Evolutionary conservation across 2,888 invertebrate species (phyloP), one percentile per base, ranked within the genome.

Genomic region (Operophtera brumata): DNA sequence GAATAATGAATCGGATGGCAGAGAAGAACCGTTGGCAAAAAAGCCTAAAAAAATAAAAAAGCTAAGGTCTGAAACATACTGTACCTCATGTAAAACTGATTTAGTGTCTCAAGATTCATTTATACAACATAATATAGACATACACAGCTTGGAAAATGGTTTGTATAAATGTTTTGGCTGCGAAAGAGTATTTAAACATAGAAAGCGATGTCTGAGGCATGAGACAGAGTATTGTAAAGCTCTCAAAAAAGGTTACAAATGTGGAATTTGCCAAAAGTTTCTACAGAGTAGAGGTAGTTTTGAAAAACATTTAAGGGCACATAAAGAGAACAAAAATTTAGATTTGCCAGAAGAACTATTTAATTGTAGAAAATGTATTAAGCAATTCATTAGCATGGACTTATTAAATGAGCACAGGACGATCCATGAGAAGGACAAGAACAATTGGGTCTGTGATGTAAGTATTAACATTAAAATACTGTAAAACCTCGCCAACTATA

Each of bases 361-460:
- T 58, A 78, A 79, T 36, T 90, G 89, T 66, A 64, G 65, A 3
- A 81, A 80, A 58, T 89, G 89, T 59, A 53, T 61, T 6, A 65
- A 74, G 52, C 26, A 64, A 1, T 89, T 82, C 64, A 75, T 77
- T 10, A 83, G 75, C 10, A 79, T 75, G 34, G 73, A 78, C 2
- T 52, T 62, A 14, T 67, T 87, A 14, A 75, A 62, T 13, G 66
- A 72, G 10, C 89, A 89, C 54, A 68, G 68, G 35, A 53, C 46
- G 0, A 67, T 70, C 41, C 84, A 84, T 67, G 66, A 64, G 1
- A 64, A 51, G 9, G 70, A 66, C 8, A 78, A 77, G 39, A 84
- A 81, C 50, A 76, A 78, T 47, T 88, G 71, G 77, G 71, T 90
- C 48, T 90, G 90, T 70, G 90, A 90, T 76, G 90, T 90, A 60